Conservation (phyloP, 2,888 invertebrate genomes). For the Petrolisthes cinctipes region DNA sequence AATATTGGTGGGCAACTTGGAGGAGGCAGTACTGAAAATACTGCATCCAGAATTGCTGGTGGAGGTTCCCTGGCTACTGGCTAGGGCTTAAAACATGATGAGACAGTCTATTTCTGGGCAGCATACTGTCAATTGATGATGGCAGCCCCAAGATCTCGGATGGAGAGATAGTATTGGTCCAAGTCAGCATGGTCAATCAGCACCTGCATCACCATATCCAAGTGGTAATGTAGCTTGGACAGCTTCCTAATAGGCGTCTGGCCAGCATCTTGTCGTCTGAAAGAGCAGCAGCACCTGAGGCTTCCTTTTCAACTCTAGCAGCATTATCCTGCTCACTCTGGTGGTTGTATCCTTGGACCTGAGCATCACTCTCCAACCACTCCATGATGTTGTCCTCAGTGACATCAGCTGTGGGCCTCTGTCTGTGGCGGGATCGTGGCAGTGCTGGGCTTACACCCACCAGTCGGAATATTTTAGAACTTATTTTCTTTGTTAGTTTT, state of each 20-base stretch:
- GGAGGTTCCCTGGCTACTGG: neutral
- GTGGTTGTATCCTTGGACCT: too few relatives aligned
- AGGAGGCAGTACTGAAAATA: neutral
- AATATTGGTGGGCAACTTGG: neutral
- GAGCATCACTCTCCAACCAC: too few relatives aligned
- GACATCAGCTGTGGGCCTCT: too few relatives aligned
- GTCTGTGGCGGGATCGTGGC: too few relatives aligned
- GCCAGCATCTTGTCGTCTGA: too few relatives aligned
- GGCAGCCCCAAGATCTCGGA: neutral
- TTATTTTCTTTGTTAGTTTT: too few relatives aligned
- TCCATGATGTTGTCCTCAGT: too few relatives aligned
- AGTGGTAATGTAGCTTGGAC: neutral
- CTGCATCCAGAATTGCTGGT: neutral
- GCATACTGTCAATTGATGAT: neutral
- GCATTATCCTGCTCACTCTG: too few relatives aligned
- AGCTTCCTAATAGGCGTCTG: neutral
- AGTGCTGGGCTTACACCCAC: too few relatives aligned
- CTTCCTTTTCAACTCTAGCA: too few relatives aligned
- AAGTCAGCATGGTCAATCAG: constrained; percentile 4
- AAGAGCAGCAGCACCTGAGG: too few relatives aligned
- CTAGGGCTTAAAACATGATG: neutral
- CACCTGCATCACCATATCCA: neutral
- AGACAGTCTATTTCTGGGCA: neutral
- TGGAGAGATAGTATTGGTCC: neutral
- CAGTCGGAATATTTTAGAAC: too few relatives aligned